Conservation (phyloP, 2,797 vertebrate species). For the Pantherophis vulpinus region DNA sequence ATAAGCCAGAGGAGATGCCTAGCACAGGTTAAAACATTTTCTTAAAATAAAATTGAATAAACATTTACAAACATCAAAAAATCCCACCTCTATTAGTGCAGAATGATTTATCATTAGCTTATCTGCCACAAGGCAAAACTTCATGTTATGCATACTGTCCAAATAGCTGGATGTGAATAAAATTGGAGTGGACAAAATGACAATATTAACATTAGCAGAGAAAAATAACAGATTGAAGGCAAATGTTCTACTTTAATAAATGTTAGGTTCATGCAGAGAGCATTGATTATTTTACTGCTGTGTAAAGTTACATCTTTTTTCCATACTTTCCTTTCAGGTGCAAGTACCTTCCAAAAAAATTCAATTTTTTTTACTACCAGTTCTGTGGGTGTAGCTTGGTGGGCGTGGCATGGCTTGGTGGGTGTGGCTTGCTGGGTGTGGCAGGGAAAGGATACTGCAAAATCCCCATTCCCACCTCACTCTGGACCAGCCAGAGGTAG, state of each 20-base stretch:
- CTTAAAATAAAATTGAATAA: neutral
- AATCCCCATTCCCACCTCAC: too few relatives aligned
- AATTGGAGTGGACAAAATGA: neutral
- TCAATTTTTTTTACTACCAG: too few relatives aligned
- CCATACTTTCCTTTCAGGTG: neutral
- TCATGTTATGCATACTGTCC: neutral
- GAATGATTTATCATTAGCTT: neutral
- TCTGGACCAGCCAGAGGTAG: too few relatives aligned
- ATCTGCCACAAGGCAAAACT: neutral
- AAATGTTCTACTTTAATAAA: neutral
- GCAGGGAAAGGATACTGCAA: too few relatives aligned
- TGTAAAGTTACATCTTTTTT: neutral
- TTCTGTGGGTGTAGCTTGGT: too few relatives aligned
- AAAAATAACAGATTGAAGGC: neutral
- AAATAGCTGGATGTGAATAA: neutral
- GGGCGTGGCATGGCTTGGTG: too few relatives aligned
- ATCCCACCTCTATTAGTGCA: neutral
- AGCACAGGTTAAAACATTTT: neutral
- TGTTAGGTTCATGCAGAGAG: neutral
- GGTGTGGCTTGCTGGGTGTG: too few relatives aligned
- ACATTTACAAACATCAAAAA: neutral
- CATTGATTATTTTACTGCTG: neutral
- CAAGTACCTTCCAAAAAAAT: neutral
- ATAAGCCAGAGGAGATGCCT: neutral
- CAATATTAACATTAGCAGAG: neutral